A percentile compares a stretch with the other conserved stretches of the same genome.
phyloP scores from a whole-genome alignment of 1,140 invertebrate genomes.

The Bactericera cockerelli region DNA sequence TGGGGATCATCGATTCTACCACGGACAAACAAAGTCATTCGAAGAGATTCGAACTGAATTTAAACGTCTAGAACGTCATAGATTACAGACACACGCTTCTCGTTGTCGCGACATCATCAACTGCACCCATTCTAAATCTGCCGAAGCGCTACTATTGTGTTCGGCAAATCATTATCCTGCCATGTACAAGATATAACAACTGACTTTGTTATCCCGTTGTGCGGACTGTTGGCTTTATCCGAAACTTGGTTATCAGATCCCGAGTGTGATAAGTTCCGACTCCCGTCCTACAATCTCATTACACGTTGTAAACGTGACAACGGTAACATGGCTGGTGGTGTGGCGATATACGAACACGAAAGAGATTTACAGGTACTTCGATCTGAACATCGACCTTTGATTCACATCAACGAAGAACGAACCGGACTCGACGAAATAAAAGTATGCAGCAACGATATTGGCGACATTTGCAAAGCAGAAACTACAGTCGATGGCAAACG shows the following conservation, averaged over 20 bases:
- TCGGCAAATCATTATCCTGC: neutral
- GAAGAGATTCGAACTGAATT: slow-evolving; percentile 11
- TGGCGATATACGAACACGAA: slow-evolving; percentile 15
- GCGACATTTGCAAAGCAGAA: slow-evolving; percentile 12
- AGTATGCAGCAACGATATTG: slow-evolving; percentile 7
- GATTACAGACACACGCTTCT: neutral
- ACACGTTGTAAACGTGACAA: neutral
- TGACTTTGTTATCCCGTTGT: slow-evolving; percentile 10
- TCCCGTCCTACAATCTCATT: neutral
- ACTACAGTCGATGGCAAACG: slow-evolving; percentile 8
- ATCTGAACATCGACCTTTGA: neutral
- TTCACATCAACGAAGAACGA: slow-evolving; percentile 12
- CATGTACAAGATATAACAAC: slow-evolving; percentile 1
- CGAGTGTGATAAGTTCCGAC: neutral
- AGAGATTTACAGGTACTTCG: slow-evolving; percentile 7
- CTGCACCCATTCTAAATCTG: neutral
- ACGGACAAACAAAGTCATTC: slow-evolving; percentile 11
- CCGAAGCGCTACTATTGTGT: slow-evolving; percentile 2
- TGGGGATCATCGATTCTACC: slow-evolving; percentile 18
- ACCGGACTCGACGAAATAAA: slow-evolving; percentile 11
- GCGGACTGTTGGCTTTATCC: neutral
- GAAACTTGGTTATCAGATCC: slow-evolving; percentile 8
- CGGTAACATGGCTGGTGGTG: slow-evolving; percentile 14
- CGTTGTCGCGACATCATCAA: neutral
- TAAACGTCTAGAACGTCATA: neutral